Base-by-base conservation (phyloP, 2,113 vertebrate species). In the Upupa epops region DNA sequence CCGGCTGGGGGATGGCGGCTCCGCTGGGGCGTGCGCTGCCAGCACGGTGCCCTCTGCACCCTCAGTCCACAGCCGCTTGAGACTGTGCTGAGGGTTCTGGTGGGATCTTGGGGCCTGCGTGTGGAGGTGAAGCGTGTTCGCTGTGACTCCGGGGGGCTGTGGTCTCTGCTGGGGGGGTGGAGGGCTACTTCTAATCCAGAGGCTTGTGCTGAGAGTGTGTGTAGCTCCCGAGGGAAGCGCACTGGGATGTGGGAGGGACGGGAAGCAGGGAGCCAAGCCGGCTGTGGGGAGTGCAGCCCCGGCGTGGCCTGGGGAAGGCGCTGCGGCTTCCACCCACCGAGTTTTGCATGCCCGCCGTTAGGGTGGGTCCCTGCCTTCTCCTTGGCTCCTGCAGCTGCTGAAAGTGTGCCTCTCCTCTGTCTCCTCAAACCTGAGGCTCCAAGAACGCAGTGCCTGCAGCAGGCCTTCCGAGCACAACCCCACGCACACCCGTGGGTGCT, bases 341-440 rank as follows among this genome's bases (percentile, higher is more conserved):
- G 51, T 31, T 83, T 88, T 89, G 72, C 71, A 83, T 59, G 88
- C 83, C 74, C 88, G 75, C 46, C 61, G 82, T 68, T 45, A 86
- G 48, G 64, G 68, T 86, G 89, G 86, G 89, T 86, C 69, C 37
- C 55, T 61, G 52, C n/a, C 26, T 74, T 51, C 68, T 80, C 71
- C 26, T 83, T 89, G 74, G 79, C 87, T 69, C 24, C 2, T 37
- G 20, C 34, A 79, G 81, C 82, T 88, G 86, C 85, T 80, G 84
- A 72, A 58, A 83, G 71, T 10, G 5, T 85, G 54, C 34, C 68
- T 94, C 92, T 94, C 88, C n/a, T n/a, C n/a, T n/a, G 80, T 95
- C 92, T 94, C 93, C 90, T 89, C 58, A 81, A 73, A 95, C 89
- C 78, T 81, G 89, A 91, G 91, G 92, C 89, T 91, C 86, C 69